Base-by-base conservation (phyloP, 1,140 invertebrate species). In the Triops cancriformis region DNA sequence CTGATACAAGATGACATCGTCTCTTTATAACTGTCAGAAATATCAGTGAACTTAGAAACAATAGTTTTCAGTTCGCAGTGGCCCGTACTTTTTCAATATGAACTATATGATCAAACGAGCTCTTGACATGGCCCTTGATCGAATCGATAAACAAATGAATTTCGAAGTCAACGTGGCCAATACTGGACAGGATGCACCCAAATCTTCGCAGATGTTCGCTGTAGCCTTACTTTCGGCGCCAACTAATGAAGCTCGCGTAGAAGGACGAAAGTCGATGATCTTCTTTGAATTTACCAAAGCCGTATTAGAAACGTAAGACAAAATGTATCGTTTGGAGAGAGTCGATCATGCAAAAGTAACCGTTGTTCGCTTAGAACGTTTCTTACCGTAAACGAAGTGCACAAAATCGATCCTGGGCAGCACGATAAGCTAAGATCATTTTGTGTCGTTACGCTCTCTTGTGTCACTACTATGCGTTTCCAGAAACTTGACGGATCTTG, bases 401-500 rank as follows among this genome's bases (percentile, higher is more conserved):
- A 37, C 7, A 37, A 37, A 37, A 37, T 37, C 2, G 31, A 37
- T 37, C 31, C 31, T 37, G 7, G 2, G 31, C 31, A 37, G 7
- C 31, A 37, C 31, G 31, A 37, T 7, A 37, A 37, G 31, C 7
- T 37, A 7, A 37, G 31, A 37, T 7, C 31, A 37, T 37, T 37
- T 37, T 37, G 31, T 7, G 31, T 7, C 7, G 7, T 2, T 37
- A 37, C 31, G 31, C 31, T 37, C 2, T 37, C 31, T 37, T 37
- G 31, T 37, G 7, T 37, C 31, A 2, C 31, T 37, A 37, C 31
- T 4, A 37, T 37, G 31, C 31, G 31, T 37, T 37, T 37, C 82
- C 86, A 94, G 23, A 88, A 89, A 1, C 88, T 91, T 73, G 94
- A 96, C 83, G 94, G 94, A 0, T 90, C 92, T 0, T 97, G 94